Evolutionary conservation across 2,113 vertebrate genomes (phyloP).

Genomic region (Odontophorus gujanensis): DNA sequence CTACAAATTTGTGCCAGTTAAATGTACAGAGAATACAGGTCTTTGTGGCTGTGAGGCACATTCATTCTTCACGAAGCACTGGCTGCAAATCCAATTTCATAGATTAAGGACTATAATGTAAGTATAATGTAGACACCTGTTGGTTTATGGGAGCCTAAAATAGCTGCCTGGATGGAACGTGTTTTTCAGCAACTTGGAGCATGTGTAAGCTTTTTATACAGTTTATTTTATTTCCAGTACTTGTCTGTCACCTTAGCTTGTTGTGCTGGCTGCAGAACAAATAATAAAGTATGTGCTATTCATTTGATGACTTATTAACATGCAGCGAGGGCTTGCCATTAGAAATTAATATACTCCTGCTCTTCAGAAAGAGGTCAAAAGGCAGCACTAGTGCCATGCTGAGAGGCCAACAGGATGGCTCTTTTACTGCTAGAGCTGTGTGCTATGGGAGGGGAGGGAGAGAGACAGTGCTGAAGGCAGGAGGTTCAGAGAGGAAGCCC

Average conservation of each 20-base stretch:
- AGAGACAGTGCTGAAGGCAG: fast-evolving
- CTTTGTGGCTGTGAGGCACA: conserved; percentile 4
- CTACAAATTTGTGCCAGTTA: not conserved
- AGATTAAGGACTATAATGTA: conserved; percentile 11
- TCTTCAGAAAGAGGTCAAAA: not conserved
- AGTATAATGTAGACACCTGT: conserved; percentile 54
- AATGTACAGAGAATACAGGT: not conserved
- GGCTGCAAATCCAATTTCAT: conserved; percentile 39
- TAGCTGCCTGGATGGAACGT: conserved; percentile 29
- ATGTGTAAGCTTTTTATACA: not conserved
- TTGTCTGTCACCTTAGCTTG: conserved; percentile 53
- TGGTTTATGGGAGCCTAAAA: conserved; percentile 41
- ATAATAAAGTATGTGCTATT: conserved; percentile 14
- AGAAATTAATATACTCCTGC: not conserved
- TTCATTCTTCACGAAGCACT: not conserved
- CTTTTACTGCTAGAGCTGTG: not conserved
- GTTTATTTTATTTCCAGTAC: not conserved
- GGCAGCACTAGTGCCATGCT: not conserved
- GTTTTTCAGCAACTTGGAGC: conserved; percentile 39
- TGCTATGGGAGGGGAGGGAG: not conserved
- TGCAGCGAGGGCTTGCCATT: not conserved
- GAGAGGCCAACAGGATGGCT: not conserved
- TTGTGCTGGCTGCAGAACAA: not conserved
- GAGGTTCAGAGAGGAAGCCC: not conserved
- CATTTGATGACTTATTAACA: conserved; percentile 18